Percentiles rank a stretch among this genome's conserved stretches.
Evolutionary conservation across 2,888 invertebrate genomes (phyloP).

Genomic region (Syrphus vitripennis): DNA sequence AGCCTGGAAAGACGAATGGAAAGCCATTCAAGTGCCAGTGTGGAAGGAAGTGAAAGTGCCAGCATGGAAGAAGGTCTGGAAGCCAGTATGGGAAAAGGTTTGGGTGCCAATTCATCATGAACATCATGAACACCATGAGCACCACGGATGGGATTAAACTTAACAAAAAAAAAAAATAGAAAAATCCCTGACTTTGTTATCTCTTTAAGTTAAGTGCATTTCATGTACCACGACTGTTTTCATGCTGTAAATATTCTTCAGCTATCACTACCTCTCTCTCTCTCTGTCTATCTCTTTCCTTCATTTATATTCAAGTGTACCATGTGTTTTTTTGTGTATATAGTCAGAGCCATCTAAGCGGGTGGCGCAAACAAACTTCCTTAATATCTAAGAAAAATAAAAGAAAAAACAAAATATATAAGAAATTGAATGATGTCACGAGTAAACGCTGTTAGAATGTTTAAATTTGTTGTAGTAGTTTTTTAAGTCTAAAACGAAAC

Average conservation of each 20-base stretch:
- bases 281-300: background rate
- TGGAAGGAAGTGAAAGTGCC: conserved; percentile 87
- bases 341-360: conserved; percentile 62
- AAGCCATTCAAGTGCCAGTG: conserved; percentile 88
- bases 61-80: conserved; percentile 91
- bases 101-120: conserved; percentile 86
- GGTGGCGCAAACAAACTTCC: conserved; percentile 34
- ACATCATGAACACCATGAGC: conserved; percentile 63
- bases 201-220: conserved; percentile 62
- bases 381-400: conserved; percentile 19
- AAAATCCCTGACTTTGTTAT: conserved; percentile 26
- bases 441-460: conserved; percentile 67
- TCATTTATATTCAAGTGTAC: conserved; percentile 46
- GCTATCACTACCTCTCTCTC: conserved; percentile 19
- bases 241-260: conserved; percentile 67
- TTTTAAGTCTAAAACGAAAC: conserved; percentile 53
- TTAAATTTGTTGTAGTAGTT: conserved; percentile 59
- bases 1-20: conserved; percentile 87
- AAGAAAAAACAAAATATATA: background rate
- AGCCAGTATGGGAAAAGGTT: conserved; percentile 91
- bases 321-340: conserved; percentile 55
- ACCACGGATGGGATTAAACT: conserved; percentile 80
- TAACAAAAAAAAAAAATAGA: rapidly evolving
- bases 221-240: conserved; percentile 62
- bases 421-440: conserved; percentile 32